Base-by-base conservation (phyloP, 2,888 invertebrate genomes). In the Pasiphila rectangulata region DNA sequence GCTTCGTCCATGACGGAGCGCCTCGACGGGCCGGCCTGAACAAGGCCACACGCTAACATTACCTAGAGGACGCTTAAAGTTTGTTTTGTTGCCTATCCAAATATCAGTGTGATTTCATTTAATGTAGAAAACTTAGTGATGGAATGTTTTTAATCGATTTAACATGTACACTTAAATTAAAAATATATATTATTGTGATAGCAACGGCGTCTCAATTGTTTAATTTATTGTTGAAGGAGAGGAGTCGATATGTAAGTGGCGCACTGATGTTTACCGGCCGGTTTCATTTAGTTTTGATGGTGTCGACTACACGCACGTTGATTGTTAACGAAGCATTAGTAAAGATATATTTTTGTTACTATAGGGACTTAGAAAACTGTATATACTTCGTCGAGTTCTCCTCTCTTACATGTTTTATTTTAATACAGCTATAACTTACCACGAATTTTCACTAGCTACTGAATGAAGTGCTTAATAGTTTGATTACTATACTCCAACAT, bases 61-160 rank as follows among this genome's bases (percentile, higher is more conserved):
- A 74, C 72, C 72, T 80, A 79, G 83, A 79, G 83, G 75, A 82
- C 69, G 85, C 84, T 84, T 83, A 69, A 39, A 70, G 82, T 83
- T 82, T 81, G 79, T 84, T 85, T 82, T 79, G 83, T 85, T 84
- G 79, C 82, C 85, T 86, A 85, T 80, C 79, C 62, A 84, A 85
- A 81, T 83, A 83, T 84, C 81, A 69, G 87, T 84, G 87, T 86
- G 86, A 76, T 82, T 85, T 83, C 70, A 69, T 83, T 83, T 79
- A 70, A 72, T 59, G 72, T 81, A 83, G 65, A 79, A 72, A 70
- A 73, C 64, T 79, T 81, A 83, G 76, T 72, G 75, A 81, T 79
- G 83, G 80, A 85, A 81, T 83, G 83, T 84, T 86, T 42, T 79
- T 75, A 70, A 77, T 74, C 72, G 67, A 78, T 73, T 72, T 65